Base-by-base conservation (phyloP, 1,140 invertebrate species). In the Hyles vespertilio region DNA sequence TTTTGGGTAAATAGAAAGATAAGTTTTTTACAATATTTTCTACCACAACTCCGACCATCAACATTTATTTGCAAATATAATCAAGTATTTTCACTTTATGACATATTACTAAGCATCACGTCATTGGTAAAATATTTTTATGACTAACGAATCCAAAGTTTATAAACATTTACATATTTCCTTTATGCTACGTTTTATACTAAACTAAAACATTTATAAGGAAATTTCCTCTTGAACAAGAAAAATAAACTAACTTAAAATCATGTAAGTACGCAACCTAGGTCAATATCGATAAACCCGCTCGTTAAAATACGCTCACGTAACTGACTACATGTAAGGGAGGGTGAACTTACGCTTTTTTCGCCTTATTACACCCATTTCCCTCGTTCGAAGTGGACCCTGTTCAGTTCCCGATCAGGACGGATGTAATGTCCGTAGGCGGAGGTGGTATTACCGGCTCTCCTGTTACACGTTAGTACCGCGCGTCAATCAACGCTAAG, bases 351-450 rank as follows among this genome's bases (percentile, higher is more conserved):
- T 80, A 86, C 85, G 83, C 68, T 88, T 88, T 74, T 86, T 88
- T 69, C 75, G 80, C 58, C 85, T 79, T 69, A 88, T 81, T 43
- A 88, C 85, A 62, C 85, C 85, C 85, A 88, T 88, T 76, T 77
- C 70, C 70, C 73, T 70, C 46, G 63, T 62, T 56, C 60, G 59
- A 74, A 67, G 68, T 50, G 66, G 61, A 61, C 59, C 59, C 51
- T 58, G 61, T 54, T 65, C 67, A 72, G 53, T 78, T 74, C 72
- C 69, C 67, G 70, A 71, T 47, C 54, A 52, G 62, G 64, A 49
- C 55, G 59, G 54, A 40, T 66, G 73, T 68, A 65, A 40, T 40
- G 36, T 67, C 64, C 67, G 67, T 65, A 56, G 47, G 48, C 61
- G 62, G 61, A 66, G 55, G 59, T 66, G 32, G 48, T 55, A 56